phyloP scores from a whole-genome alignment of 2,888 invertebrate species.

The Invenusta paracnida region DNA sequence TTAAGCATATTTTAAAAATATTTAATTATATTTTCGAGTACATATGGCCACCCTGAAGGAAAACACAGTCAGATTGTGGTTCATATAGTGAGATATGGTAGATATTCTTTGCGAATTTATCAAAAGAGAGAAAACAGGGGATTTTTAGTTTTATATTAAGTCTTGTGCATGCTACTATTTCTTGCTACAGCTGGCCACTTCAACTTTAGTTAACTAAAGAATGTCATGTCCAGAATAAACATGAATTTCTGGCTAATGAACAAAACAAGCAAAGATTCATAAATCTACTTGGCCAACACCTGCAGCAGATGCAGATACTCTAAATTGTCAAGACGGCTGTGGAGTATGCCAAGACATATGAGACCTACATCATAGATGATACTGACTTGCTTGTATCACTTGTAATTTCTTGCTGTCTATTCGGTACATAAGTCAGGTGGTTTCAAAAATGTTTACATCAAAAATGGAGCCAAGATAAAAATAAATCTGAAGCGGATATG shows the following conservation, averaged over 20 bases:
- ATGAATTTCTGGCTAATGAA: constrained; percentile 19
- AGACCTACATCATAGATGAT: constrained; percentile 13
- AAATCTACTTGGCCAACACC: neutral
- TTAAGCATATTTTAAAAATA: too few species aligned
- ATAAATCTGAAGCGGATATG: constrained; percentile 12
- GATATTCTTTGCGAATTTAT: too few species aligned
- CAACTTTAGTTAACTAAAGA: neutral
- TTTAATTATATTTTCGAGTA: too few species aligned
- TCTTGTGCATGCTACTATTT: constrained; percentile 17
- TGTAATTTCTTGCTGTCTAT: neutral
- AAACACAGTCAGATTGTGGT: neutral
- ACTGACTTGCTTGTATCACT: constrained; percentile 13
- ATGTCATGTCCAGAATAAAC: neutral
- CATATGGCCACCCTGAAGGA: too few species aligned
- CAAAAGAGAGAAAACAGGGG: neutral
- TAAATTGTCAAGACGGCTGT: neutral
- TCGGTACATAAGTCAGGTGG: constrained; percentile 2
- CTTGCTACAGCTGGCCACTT: neutral
- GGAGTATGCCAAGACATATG: neutral
- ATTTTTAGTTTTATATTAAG: constrained; percentile 5
- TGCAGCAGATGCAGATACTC: neutral
- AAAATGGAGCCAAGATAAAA: neutral
- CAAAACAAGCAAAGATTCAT: neutral
- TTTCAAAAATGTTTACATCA: constrained; percentile 12
- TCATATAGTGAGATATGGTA: too few species aligned